phyloP scores from a whole-genome alignment of 2,888 invertebrate genomes.

The Trissoscelio sp. region DNA sequence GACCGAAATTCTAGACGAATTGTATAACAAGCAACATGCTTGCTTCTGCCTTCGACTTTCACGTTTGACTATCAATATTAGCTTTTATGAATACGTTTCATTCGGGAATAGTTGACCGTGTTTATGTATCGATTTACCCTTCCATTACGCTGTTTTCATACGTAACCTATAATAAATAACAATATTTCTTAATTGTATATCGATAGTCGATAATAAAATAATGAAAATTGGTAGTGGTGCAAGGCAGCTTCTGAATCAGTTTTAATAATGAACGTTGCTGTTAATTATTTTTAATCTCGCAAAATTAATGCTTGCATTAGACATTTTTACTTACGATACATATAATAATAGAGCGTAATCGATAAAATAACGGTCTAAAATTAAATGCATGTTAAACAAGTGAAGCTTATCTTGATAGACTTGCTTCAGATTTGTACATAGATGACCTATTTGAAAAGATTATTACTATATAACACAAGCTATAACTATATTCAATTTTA shows the following conservation, averaged over 20 bases:
- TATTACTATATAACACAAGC: slow-evolving; percentile 15
- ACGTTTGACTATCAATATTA: slow-evolving; percentile 4
- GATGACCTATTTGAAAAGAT: slow-evolving; percentile 53
- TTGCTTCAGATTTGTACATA: slow-evolving; percentile 46
- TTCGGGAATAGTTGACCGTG: slow-evolving; percentile 13
- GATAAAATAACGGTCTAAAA: slow-evolving; percentile 54
- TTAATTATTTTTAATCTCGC: slow-evolving; percentile 2
- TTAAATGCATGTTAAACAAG: slow-evolving; percentile 57
- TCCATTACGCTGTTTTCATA: not conserved
- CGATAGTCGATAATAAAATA: too few relatives aligned
- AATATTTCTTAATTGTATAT: not conserved
- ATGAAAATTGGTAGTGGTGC: too few relatives aligned
- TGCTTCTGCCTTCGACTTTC: not conserved
- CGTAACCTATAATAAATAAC: not conserved
- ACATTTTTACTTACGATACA: slow-evolving; percentile 7
- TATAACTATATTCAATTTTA: slow-evolving; percentile 21
- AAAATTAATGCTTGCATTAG: slow-evolving; percentile 8
- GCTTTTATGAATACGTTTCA: slow-evolving; percentile 1
- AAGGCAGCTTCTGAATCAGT: not conserved
- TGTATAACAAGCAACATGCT: not conserved
- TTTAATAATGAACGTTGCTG: too few relatives aligned
- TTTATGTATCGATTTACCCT: slow-evolving; percentile 11
- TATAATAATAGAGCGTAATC: slow-evolving; percentile 46
- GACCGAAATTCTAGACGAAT: slow-evolving; percentile 2
- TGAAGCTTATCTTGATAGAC: slow-evolving; percentile 50